Evolutionary conservation across 35 echinoderm and acorn worm species (phyloP).

Genomic region (Lytechinus variegatus): DNA sequence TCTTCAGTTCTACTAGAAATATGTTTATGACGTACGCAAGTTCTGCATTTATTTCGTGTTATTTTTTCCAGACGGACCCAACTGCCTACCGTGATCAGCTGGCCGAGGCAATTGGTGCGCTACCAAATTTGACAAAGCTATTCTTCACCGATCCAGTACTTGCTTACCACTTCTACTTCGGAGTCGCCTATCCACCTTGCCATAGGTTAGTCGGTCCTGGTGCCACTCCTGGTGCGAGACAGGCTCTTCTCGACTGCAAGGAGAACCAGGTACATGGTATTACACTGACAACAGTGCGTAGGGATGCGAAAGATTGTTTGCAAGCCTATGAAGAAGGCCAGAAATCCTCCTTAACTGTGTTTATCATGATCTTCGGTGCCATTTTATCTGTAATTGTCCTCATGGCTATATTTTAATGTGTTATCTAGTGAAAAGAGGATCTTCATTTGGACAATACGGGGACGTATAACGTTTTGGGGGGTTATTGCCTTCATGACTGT

Average conservation of each 20-base stretch:
- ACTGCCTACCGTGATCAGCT: constrained; percentile 57
- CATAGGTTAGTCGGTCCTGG: constrained; percentile 66
- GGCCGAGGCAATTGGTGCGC: constrained; percentile 54
- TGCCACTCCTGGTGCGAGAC: background rate
- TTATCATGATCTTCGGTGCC: background rate
- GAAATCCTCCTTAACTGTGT: background rate
- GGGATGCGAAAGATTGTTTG: background rate
- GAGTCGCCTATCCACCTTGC: constrained; percentile 43
- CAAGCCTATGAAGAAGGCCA: background rate
- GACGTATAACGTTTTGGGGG: too few species aligned
- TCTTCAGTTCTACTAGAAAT: too few species aligned
- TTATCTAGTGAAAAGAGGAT: too few species aligned
- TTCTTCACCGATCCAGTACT: constrained; percentile 70
- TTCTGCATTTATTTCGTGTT: too few species aligned
- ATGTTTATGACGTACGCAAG: too few species aligned
- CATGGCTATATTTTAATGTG: background rate
- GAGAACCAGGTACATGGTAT: background rate
- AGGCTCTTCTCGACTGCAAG: background rate
- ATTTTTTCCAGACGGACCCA: background rate
- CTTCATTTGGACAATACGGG: too few species aligned
- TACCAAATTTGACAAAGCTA: constrained; percentile 32
- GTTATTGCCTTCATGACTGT: too few species aligned
- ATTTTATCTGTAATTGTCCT: background rate
- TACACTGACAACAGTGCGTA: constrained; percentile 8
- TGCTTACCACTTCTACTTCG: constrained; percentile 56